Evolutionary conservation across 2,797 vertebrate species (phyloP), one percentile per base, ranked within the genome.

Genomic region (Distichodus sexfasciatus): DNA sequence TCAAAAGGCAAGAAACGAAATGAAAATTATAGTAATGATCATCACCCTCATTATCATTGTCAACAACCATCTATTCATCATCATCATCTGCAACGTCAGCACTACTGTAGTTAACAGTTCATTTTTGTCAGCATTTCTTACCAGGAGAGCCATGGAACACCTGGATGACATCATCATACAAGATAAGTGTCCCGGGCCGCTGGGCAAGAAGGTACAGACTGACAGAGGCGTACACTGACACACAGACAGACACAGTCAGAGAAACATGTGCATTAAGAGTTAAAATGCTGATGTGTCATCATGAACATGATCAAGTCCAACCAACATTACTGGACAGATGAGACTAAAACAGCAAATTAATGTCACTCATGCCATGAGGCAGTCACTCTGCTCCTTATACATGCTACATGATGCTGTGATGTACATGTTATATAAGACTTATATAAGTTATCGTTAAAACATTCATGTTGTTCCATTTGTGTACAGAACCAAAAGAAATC

Each of bases 111-210:
- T n/a, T n/a, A n/a, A n/a, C n/a, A n/a, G n/a, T n/a, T 55, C 15
- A 12, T 19, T 12, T 3, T 7, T 1, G 8, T 24, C 10, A 35
- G 3, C 15, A n/a, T 48, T 53, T 59, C 78, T 87, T 87, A 98
- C 96, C 95, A 80, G 96, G 96, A 24, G 95, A 95, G 14, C 95
- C 95, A 36, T 95, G 85, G 53, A 98, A 91, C 78, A 98, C 93
- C 82, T 98, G 96, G 68, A 98, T 93, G 72, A 94, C 85, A 75
- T 98, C 96, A 83, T 98, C 95, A 66, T 98, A 98, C 51, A 98
- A 92, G 79, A 98, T 96, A 23, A 98, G 95, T 0, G 96, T 98
- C 66, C 96, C 96, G 0, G 95, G 94, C n/a, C 93, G 87, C 87
- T 98, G 94, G 0, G 93, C 94, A 11, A 97, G 90, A 66, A 98